These are phyloP conservation scores for Pegoplata infirma DNA, from an alignment of 2,888 invertebrate species.

Conservation along the genomic window DNA sequence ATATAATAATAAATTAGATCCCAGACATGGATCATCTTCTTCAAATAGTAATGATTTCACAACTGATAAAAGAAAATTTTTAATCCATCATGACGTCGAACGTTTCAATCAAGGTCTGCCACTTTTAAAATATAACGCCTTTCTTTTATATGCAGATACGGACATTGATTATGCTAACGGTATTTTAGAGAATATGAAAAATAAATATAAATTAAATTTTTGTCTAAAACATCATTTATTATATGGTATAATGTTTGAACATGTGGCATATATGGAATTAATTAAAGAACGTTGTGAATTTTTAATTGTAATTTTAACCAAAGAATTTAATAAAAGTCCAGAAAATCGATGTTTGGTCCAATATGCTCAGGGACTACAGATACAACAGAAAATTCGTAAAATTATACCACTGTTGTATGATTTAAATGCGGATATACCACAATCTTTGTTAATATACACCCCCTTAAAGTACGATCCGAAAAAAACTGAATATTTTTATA, in stretches of 20 bases:
- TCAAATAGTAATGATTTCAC: constrained; percentile 33
- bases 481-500: too few relatives aligned
- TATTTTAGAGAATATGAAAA: constrained; percentile 82
- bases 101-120: constrained; percentile 77
- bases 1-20: too few relatives aligned
- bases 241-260: constrained; percentile 84
- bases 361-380: constrained; percentile 89
- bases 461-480: too few relatives aligned
- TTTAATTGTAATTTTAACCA: constrained; percentile 88
- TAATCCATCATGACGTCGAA: constrained; percentile 80
- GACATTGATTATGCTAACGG: constrained; percentile 85
- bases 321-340: constrained; percentile 85
- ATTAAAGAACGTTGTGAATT: constrained; percentile 88
- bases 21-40: too few relatives aligned
- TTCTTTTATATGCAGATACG: constrained; percentile 86
- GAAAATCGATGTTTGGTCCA: constrained; percentile 88
- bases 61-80: constrained; percentile 68
- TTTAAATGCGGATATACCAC: constrained; percentile 81
- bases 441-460: constrained; percentile 83
- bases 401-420: constrained; percentile 86
- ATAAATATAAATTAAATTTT: constrained; percentile 85
- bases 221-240: constrained; percentile 87
- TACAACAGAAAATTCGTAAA: too few relatives aligned
- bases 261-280: constrained; percentile 84
- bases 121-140: constrained; percentile 87